Base-by-base conservation (phyloP, 2,113 vertebrate genomes). In the Bagarius yarrelli region DNA sequence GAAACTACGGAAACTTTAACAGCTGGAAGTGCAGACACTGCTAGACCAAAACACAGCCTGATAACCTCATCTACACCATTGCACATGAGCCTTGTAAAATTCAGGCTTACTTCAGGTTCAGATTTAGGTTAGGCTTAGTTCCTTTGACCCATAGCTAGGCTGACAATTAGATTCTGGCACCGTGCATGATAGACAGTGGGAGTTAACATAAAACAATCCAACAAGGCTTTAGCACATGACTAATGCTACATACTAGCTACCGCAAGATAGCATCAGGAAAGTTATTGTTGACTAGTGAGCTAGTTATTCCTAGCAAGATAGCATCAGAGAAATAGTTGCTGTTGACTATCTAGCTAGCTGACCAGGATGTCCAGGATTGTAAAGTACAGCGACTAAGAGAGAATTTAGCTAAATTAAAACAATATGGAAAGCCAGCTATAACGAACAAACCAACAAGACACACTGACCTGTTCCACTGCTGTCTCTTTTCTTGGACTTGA, bases 401-500 rank as follows among this genome's bases (percentile, higher is more conserved):
- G 57, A 2, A 11, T 19, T 2, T 23, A 60, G 2, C 5, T 23
- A 9, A 60, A 60, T 4, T 8, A 23, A 4, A 69, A 23, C 36
- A 44, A 14, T 16, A 4, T 1, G 25, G 67, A 47, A 70, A 15
- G 6, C 67, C 16, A 21, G 19, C 32, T 23, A 36, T 21, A 19
- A 64, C 9, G 12, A 34, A 63, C 16, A 61, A 34, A 34, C 27
- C 19, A 44, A 23, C 18, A 67, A 21, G 23, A 70, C 5, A 60
- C 36, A 69, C 87, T 89, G 66, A 90, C 91, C 87, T 90, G 82
- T 78, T 36, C 53, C 67, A 4, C 77, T 16, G 34, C 63, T 47
- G 18, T 44, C 52, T 83, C 87, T 86, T 77, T 56, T 83, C 84
- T 85, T 89, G 36, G 25, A 78, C 32, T 21, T 67, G 56, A 13